Evolutionary conservation across 2,113 vertebrate species (phyloP), one percentile per base, ranked within the genome.

Genomic region (Origma solitaria): DNA sequence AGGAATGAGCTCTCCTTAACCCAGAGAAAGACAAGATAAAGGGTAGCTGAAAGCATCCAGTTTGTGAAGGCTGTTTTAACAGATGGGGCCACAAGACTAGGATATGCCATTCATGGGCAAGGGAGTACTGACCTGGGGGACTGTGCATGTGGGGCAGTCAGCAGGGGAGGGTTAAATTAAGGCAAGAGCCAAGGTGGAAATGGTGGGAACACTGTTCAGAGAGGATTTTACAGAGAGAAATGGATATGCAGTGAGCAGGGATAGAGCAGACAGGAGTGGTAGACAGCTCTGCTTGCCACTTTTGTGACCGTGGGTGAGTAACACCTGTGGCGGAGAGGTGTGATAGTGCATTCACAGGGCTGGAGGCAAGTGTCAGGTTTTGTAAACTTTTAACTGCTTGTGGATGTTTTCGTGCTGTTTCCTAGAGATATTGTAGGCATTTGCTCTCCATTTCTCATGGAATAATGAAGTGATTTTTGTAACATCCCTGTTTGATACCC

Each of bases 291-390:
- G 37, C 33, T 33, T 45, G 31, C 25, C 47, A 2, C 15, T 85
- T 69, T 12, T 40, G 15, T 30, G 31, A 40, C 31, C 0, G 0
- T 58, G 81, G 51, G 38, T 12, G 31, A 35, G 25, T 76, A 49
- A 44, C 7, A 7, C 15, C 57, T 37, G 24, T 0, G 1, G 15
- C 31, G 13, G 10, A 73, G 28, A 81, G 14, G 33, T 57, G 65
- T 49, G 37, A 47, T 1, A 6, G 7, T 15, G 40, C 61, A 16
- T n/a, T 69, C 0, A 0, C 45, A 50, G 40, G 42, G 18, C 12
- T 62, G 27, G 13, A 58, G 42, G 27, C 7, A 2, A 14, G 30
- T 7, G 19, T 9, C 31, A 40, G 17, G 4, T 72, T 44, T 40
- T 40, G 23, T 21, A 37, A 65, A 51, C 11, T 30, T 27, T 19